These are phyloP conservation scores for Alectura lathami DNA, from an alignment of 2,113 vertebrate genomes.

Conservation along the genomic window DNA sequence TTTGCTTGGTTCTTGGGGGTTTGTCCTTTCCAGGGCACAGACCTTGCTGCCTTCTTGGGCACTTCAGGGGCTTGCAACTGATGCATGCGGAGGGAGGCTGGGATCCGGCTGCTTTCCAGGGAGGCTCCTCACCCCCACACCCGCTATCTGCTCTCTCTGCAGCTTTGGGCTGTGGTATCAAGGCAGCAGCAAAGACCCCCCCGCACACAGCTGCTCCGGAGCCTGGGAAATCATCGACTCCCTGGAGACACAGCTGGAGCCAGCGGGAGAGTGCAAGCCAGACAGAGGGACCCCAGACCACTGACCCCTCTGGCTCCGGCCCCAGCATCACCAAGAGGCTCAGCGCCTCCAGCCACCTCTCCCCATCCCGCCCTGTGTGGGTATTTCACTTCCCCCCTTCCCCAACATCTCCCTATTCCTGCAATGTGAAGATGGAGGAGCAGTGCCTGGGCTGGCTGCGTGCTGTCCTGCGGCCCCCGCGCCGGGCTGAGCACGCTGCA, in stretches of 20 bases:
- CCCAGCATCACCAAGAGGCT: rapidly evolving
- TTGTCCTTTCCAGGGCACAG: not conserved
- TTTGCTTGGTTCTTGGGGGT: not conserved
- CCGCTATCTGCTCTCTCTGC: conserved; percentile 36
- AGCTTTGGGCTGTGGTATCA: conserved; percentile 90
- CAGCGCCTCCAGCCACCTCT: not conserved
- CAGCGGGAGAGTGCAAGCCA: not conserved
- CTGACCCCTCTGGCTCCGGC: not conserved
- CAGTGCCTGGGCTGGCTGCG: not conserved
- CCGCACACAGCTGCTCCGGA: conserved; percentile 64
- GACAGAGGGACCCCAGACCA: not conserved
- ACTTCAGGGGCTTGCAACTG: rapidly evolving
- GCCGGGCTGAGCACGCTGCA: not conserved
- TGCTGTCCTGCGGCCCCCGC: rapidly evolving
- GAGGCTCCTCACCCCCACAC: not conserved
- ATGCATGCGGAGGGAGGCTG: not conserved
- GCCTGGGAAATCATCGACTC: conserved; percentile 85
- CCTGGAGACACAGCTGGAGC: conserved; percentile 36
- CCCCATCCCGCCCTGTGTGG: not conserved
- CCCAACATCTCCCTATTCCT: not conserved
- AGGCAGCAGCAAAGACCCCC: conserved; percentile 61
- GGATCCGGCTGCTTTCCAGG: not conserved
- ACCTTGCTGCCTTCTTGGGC: not conserved
- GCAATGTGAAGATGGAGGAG: not conserved
- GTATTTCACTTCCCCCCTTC: not conserved